phyloP scores from a whole-genome alignment of 1,140 invertebrate genomes.

The Apis dorsata region DNA sequence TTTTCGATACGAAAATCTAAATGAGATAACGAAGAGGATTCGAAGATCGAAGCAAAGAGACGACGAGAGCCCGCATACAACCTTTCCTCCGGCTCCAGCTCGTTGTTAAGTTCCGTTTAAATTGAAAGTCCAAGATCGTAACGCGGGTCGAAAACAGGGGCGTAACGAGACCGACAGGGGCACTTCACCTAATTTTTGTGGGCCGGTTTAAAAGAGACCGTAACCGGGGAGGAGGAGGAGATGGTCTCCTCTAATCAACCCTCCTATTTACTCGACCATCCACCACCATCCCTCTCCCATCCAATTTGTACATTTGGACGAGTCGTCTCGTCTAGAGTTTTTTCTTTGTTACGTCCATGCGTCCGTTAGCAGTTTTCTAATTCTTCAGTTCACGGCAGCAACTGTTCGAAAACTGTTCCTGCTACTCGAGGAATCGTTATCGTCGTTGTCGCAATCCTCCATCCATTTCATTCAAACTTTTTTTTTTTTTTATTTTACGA shows the following conservation, averaged over 20 bases:
- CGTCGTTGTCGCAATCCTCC: background rate
- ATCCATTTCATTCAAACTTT: background rate
- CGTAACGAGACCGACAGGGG: constrained; percentile 30
- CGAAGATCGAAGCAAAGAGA: no score
- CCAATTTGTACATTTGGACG: constrained; percentile 19
- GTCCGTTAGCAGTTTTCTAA: background rate
- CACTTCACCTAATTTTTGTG: constrained; percentile 15
- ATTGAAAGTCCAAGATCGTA: constrained; percentile 30
- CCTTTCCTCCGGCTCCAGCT: background rate
- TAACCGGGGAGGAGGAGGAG: background rate
- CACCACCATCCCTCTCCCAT: no score
- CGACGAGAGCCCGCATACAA: background rate
- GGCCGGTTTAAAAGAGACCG: constrained; percentile 20
- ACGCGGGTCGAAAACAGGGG: constrained; percentile 27
- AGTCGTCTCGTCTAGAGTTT: background rate
- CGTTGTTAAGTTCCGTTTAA: constrained; percentile 7
- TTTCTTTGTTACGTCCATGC: background rate
- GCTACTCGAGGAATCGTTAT: background rate
- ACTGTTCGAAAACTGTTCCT: no score
- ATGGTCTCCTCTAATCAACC: constrained; percentile 26
- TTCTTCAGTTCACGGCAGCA: background rate
- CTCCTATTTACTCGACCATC: constrained; percentile 18
- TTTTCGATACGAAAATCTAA: no score
- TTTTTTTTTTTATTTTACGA: no score
- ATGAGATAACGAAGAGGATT: no score